phyloP scores from a whole-genome alignment of 2,113 vertebrate species.

The Danio rerio region GRCz12tu NC_133180.1:30722001-30722500 shows the following conservation, averaged over 20 bases:
- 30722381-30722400: conserved; percentile 4
- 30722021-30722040: conserved; percentile 32
- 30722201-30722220: conserved; percentile 60
- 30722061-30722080: conserved; percentile 43
- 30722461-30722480: neutral
- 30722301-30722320: conserved; percentile 26
- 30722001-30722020: conserved; percentile 22
- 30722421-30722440: neutral
- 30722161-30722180: conserved; percentile 53
- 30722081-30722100: conserved; percentile 61
- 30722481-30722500: neutral
- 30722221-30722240: conserved; percentile 44
- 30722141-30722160: conserved; percentile 57
- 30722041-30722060: conserved; percentile 50
- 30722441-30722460: neutral
- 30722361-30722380: neutral
- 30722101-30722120: conserved; percentile 42
- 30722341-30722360: conserved; percentile 7
- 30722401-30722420: neutral
- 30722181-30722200: conserved; percentile 49
- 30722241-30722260: conserved; percentile 4
- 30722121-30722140: conserved; percentile 57
- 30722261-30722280: conserved; percentile 39
- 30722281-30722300: conserved; percentile 9
- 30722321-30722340: conserved; percentile 35